phyloP scores from a whole-genome alignment of 92 coral and sea anemone species.

The Epizoanthus fatuus region DNA sequence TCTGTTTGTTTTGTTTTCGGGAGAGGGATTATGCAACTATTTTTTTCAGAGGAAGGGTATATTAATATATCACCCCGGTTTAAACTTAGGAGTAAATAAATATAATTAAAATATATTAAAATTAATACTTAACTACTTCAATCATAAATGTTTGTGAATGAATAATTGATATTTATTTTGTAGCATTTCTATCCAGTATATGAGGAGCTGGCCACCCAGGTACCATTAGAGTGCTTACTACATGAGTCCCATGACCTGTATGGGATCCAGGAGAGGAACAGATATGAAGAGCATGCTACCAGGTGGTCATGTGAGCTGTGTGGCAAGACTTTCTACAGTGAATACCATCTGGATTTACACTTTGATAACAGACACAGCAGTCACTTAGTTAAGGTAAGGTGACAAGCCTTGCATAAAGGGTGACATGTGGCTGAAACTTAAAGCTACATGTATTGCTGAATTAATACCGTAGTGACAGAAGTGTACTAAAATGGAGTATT shows the following conservation, averaged over 20 bases:
- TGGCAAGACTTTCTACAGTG: slow-evolving; percentile 89
- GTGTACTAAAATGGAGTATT: too few species aligned
- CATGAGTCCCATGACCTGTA: slow-evolving; percentile 80
- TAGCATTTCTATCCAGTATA: slow-evolving; percentile 83
- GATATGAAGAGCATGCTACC: slow-evolving; percentile 81
- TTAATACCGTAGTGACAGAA: too few species aligned
- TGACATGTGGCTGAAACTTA: too few species aligned
- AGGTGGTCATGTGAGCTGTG: slow-evolving; percentile 92
- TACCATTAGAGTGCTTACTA: slow-evolving; percentile 71
- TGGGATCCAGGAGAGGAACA: slow-evolving; percentile 77
- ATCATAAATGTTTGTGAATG: not conserved
- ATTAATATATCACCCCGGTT: too few species aligned
- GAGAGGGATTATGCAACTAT: too few species aligned
- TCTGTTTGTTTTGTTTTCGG: too few species aligned
- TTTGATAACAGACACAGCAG: slow-evolving; percentile 89
- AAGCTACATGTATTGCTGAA: too few species aligned
- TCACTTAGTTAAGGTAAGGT: slow-evolving; percentile 73
- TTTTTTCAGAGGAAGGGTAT: too few species aligned
- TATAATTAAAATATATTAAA: not conserved
- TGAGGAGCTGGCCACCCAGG: slow-evolving; percentile 55
- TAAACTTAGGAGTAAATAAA: not conserved
- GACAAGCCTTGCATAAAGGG: too few species aligned
- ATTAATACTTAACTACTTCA: too few species aligned
- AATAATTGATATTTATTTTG: not conserved
- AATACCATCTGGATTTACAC: slow-evolving; percentile 83